These are phyloP conservation scores for Notamacropus eugenii DNA, from an alignment of 2,797 vertebrate genomes.

Conservation along the genomic window DNA sequence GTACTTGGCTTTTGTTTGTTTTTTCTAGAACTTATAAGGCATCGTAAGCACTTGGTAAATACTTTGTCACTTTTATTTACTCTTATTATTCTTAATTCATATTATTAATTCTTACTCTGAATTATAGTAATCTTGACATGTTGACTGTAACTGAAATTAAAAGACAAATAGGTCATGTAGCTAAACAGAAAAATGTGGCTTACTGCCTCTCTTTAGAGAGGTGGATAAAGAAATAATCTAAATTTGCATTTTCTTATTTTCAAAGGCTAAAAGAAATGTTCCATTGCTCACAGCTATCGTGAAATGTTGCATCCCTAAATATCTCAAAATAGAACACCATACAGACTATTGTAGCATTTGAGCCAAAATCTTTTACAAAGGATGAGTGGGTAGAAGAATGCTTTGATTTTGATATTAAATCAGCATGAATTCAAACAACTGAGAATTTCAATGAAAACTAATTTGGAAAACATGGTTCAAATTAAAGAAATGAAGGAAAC, in stretches of 20 bases:
- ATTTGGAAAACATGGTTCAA: no score
- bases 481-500: no score
- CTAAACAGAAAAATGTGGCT: not conserved
- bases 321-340: not conserved
- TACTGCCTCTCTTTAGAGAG: not conserved
- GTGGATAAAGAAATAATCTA: no score
- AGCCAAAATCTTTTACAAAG: not conserved
- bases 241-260: not conserved
- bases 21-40: not conserved
- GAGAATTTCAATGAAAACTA: no score
- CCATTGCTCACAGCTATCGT: not conserved
- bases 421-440: not conserved
- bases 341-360: not conserved
- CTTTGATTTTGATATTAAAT: not conserved
- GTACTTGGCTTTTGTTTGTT: not conserved
- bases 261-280: not conserved
- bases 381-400: not conserved
- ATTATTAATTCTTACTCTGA: not conserved
- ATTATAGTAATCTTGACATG: no score
- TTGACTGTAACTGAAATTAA: not conserved
- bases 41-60: not conserved
- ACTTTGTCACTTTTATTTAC: not conserved
- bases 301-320: not conserved
- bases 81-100: not conserved
- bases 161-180: not conserved